Base-by-base conservation (phyloP, 1,140 invertebrate species). In the Halictus rubicundus region DNA sequence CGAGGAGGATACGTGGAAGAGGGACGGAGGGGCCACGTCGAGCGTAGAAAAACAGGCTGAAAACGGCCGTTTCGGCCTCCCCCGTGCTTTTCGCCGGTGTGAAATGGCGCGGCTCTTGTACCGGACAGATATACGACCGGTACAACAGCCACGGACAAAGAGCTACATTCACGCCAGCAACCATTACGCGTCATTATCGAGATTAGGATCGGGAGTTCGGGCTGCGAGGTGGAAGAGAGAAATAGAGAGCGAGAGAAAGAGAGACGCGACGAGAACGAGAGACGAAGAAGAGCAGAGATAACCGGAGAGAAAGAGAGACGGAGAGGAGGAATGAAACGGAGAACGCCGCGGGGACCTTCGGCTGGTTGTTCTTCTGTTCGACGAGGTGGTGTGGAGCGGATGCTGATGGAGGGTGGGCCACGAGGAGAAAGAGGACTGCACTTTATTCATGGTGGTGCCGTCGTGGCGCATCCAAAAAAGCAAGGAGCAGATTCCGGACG, bases 101-200 rank as follows among this genome's bases (percentile, higher is more conserved):
- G 85, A 90, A 90, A 91, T 89, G 89, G 88, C 85, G 85, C 88
- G 84, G 77, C 82, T 87, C 87, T 84, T 77, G 80, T 63, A 80
- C 81, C 80, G 81, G 81, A 86, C 87, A 83, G 87, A 91, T 89
- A 89, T 89, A 91, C 86, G 89, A 85, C 73, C 78, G 84, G 82
- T 81, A 77, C 66, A 80, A 87, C 86, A 89, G 88, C 84, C 75
- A 86, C 82, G 89, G 88, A 93, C 92, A 93, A 93, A 92, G 92
- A 90, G 85, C 81, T 86, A 91, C 91, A 93, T 93, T 93, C 92
- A 93, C 91, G 91, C 89, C 89, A 89, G 89, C 88, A 89, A 87
- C 88, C 91, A 92, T 93, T 93, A 92, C 91, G 92, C 92, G 90
- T 93, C 92, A 93, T 93, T 93, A 93, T 92, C 91, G 88, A 93